Base-by-base conservation (phyloP, 1,140 invertebrate species). In the Diploscapter pachys region DNA sequence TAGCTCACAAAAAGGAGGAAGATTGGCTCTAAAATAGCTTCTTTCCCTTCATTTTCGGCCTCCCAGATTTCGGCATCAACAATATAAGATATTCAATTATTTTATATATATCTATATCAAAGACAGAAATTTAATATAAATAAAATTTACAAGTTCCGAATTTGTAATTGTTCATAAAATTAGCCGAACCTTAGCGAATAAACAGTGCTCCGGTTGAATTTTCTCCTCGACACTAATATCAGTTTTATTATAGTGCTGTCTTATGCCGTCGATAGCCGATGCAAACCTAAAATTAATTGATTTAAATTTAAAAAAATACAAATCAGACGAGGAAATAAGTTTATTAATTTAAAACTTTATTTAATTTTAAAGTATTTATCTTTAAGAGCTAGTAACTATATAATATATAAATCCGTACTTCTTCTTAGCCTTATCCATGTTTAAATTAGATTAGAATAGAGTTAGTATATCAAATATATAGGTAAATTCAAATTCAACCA, bases 181-280 rank as follows among this genome's bases (percentile, higher is more conserved):
- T 48, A 61, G 61, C 69, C 72, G 54, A 4, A 82, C 81, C 63
- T 80, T 78, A 5, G 79, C 68, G 53, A 82, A 72, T n/a, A 61
- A 65, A 66, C 73, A 82, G 67, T 81, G 64, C 57, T 82, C 81
- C 55, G 75, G 55, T 9, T 75, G 68, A 13, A 82, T 62, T 59
- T 64, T 67, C 56, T 82, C 81, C 2, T 82, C 80, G 11, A 82
- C 79, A 54, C 81, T 78, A 13, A 82, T 78, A 52, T 82, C 81
- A 48, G 76, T 82, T 56, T 78, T 72, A 55, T 71, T 72, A 57
- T 79, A 73, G 13, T 76, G 64, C 11, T 75, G 81, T 8, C 78
- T 77, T 56, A 83, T 76, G 4, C 79, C 79, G 64, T 82, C 81
- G 61, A 82, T 69, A 11, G 81, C 81, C 4, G 79, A 82, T 3